Evolutionary conservation across 2,888 invertebrate genomes (phyloP).

Genomic region (Clanis bilineata): DNA sequence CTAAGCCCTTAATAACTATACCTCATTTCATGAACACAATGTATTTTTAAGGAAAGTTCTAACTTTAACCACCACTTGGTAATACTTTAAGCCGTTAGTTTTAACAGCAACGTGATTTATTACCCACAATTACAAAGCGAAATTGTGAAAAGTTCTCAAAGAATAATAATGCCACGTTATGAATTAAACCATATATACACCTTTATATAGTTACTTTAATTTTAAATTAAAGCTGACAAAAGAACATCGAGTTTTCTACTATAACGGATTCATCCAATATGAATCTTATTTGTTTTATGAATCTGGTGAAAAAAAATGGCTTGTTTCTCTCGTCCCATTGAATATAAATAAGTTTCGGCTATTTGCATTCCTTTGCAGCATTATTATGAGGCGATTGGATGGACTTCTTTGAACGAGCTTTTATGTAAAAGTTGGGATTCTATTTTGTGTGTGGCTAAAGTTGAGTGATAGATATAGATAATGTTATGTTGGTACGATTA

Average conservation of each 20-base stretch:
- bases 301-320: not conserved
- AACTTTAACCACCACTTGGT: not conserved
- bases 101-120: not conserved
- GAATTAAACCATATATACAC: not conserved
- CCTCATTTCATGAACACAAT: not conserved
- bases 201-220: too few species aligned
- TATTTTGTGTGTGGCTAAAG: too few species aligned
- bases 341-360: not conserved
- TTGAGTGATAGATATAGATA: too few species aligned
- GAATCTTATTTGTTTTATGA: not conserved
- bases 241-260: too few species aligned
- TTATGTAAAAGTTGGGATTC: too few species aligned
- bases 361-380: constrained; percentile 7
- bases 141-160: not conserved
- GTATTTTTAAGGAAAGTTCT: not conserved
- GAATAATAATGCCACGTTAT: not conserved
- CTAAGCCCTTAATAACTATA: too few species aligned
- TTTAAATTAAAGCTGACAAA: too few species aligned
- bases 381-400: not conserved
- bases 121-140: not conserved
- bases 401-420: not conserved
- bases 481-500: too few species aligned
- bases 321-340: not conserved
- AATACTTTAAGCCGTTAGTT: not conserved
- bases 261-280: not conserved